A percentile compares a stretch with the other conserved stretches of the same genome.
Conservation (phyloP, 2,888 invertebrate species). For the Mesopsocus fuscifrons region DNA sequence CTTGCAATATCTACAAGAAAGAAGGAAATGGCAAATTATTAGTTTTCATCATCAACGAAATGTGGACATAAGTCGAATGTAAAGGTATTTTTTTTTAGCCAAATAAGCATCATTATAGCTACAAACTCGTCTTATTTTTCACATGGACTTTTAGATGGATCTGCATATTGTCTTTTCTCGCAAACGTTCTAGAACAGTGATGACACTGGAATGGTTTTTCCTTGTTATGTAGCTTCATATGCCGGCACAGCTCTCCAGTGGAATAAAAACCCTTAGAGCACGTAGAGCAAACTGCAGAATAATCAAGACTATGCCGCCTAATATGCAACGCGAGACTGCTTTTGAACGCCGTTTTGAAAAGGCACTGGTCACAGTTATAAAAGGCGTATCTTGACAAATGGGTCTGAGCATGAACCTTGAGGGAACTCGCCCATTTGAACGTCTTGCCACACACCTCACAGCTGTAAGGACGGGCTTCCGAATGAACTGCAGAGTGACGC, state of each 20-base stretch:
- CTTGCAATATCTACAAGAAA: no score
- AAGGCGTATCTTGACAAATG: neutral
- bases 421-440: neutral
- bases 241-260: neutral
- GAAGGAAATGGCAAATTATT: no score
- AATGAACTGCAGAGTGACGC: constrained; percentile 1
- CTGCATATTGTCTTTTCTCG: neutral
- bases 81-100: no score
- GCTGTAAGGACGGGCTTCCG: neutral
- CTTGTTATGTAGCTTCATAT: neutral
- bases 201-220: neutral
- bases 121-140: neutral
- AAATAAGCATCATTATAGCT: no score
- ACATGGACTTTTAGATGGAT: constrained; percentile 1
- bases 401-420: neutral
- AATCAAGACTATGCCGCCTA: neutral
- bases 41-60: no score
- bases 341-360: neutral
- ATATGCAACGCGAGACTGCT: neutral
- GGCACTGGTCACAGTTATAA: neutral
- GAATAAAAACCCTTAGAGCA: constrained; percentile 6
- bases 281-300: neutral
- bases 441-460: neutral
- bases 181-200: neutral
- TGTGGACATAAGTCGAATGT: no score